phyloP scores from a whole-genome alignment of 2,113 vertebrate genomes.

The Otocyon megalotis region DNA sequence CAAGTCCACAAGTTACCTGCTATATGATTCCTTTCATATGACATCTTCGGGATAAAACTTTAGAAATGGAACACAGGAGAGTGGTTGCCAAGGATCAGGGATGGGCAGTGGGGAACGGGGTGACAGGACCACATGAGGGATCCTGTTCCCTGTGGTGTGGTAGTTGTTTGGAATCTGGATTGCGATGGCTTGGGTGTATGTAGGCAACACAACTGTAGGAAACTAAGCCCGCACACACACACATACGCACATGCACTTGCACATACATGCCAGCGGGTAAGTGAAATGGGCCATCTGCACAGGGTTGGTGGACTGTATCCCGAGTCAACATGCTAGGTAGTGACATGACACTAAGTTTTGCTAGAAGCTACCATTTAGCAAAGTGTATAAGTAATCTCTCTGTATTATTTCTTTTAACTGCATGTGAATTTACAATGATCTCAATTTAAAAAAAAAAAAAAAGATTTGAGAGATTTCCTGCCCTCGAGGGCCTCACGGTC shows the following conservation, averaged over 20 bases:
- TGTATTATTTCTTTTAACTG: background rate
- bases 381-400: background rate
- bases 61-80: background rate
- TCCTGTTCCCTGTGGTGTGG: accelerated
- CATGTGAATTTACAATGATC: background rate
- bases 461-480: background rate
- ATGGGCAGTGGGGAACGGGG: background rate
- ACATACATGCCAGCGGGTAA: background rate
- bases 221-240: background rate
- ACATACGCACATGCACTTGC: background rate
- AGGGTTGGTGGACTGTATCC: background rate
- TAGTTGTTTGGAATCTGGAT: background rate
- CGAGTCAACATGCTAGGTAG: background rate
- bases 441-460: background rate
- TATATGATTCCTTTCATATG: background rate
- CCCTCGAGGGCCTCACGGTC: background rate
- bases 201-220: background rate
- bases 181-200: background rate
- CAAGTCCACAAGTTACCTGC: background rate
- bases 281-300: background rate
- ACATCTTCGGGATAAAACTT: background rate
- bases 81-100: background rate
- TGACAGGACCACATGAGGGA: background rate
- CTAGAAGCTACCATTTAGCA: background rate
- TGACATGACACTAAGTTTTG: background rate